Base-by-base conservation (phyloP, 2,888 invertebrate species). In the Corythucha ciliata region DNA sequence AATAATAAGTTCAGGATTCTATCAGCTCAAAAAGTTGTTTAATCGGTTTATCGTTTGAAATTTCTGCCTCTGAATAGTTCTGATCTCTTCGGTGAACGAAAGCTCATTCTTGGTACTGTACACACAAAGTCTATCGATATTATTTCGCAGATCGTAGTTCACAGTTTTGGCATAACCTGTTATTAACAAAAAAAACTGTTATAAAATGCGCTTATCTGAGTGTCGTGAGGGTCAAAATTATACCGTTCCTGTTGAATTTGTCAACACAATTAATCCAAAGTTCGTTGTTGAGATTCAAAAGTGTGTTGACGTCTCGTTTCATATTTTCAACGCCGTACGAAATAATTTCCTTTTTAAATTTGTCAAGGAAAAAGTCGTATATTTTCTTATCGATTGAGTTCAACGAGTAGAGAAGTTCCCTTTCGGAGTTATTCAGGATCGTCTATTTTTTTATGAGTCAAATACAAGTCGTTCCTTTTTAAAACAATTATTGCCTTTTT, bases 301-400 rank as follows among this genome's bases (percentile, higher is more conserved):
- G 47, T 33, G 37, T 45, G 8, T 40, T 44, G 14, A 61, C 55
- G 33, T 55, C 53, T 16, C 24, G 52, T 45, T 53, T 54, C 56
- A 60, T 55, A 24, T 41, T 52, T 18, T 59, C 55, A 16, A 53
- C 34, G 18, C 61, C 61, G 39, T 56, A 61, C 21, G 44, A n/a
- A 7, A 26, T 32, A 10, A 61, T 54, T 20, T 40, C 54, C 27
- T 39, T 22, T 34, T 50, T 55, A 36, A 61, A 61, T 54, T 55
- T 58, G 8, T 53, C 32, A 33, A 60, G 37, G 36, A 60, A 61
- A 14, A 56, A 37, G 16, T 57, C 44, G 42, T 61, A 60, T 4
- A 61, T 21, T 25, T 34, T 48, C 8, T 49, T 34, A 44, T 61
- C 61, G 5, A 54, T 58, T 21, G 32, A 34, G 48, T 60, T 61